These are phyloP conservation scores for Apotomis betuletana DNA, from an alignment of 2,888 invertebrate genomes.

Conservation along the genomic window DNA sequence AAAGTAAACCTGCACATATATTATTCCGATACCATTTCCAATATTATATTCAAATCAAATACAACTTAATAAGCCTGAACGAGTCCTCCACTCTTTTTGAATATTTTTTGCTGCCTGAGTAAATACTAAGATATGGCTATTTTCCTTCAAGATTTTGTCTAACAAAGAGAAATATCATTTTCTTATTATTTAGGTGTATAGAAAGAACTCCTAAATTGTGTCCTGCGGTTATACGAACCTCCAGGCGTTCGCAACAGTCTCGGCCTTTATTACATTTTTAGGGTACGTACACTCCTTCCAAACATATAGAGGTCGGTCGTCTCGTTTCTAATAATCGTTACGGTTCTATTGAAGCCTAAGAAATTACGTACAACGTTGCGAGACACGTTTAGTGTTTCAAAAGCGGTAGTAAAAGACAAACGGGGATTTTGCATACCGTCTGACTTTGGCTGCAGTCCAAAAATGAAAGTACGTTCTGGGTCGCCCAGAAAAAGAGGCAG, in stretches of 20 bases:
- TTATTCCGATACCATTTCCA: no score
- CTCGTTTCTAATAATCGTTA: constrained; percentile 1
- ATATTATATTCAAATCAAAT: no score
- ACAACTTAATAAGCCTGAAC: no score
- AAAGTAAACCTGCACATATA: no score
- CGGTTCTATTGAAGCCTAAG: neutral
- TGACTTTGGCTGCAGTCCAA: constrained; percentile 31
- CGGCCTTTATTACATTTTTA: constrained; percentile 14
- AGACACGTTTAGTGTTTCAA: constrained; percentile 8
- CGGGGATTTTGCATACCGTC: constrained; percentile 18
- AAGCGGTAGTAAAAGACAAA: constrained; percentile 20
- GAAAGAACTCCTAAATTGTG: constrained; percentile 5
- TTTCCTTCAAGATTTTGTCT: neutral
- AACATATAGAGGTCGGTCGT: constrained; percentile 1
- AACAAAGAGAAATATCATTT: constrained; percentile 1
- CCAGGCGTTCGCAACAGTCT: constrained; percentile 2
- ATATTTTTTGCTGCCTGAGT: neutral
- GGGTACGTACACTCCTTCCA: neutral
- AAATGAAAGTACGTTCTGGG: constrained; percentile 26
- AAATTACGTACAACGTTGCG: neutral
- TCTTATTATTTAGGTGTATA: neutral
- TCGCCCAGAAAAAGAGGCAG: constrained; percentile 29
- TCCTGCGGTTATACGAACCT: constrained; percentile 10
- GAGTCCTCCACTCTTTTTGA: no score
- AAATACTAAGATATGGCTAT: neutral